These are phyloP conservation scores for Monochamus saltuarius DNA, from an alignment of 1,140 invertebrate species.

Conservation along the genomic window DNA sequence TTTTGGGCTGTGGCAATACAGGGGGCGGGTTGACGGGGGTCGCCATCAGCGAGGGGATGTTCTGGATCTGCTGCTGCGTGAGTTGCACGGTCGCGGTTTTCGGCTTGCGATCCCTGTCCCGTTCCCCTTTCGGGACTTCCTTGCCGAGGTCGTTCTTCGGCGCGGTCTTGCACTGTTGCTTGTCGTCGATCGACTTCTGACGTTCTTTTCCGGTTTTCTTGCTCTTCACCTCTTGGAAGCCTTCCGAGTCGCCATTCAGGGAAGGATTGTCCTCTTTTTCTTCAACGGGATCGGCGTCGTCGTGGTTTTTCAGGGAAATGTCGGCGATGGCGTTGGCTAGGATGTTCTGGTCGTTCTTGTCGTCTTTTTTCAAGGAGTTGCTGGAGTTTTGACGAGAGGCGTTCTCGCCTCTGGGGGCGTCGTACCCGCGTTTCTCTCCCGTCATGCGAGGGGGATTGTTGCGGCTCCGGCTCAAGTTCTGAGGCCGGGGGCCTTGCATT, in stretches of 20 bases:
- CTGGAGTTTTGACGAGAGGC: constrained; percentile 21
- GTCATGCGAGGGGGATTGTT: constrained; percentile 13
- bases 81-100: constrained; percentile 45
- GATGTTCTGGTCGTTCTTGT: constrained; percentile 33
- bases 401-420: neutral
- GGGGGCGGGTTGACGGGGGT: constrained; percentile 55
- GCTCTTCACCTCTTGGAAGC: constrained; percentile 84
- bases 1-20: constrained; percentile 50
- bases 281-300: constrained; percentile 37
- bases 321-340: constrained; percentile 40
- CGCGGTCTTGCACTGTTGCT: constrained; percentile 54
- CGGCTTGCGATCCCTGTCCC: constrained; percentile 5
- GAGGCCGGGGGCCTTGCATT: too few relatives aligned
- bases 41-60: constrained; percentile 56
- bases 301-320: constrained; percentile 38
- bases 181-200: constrained; percentile 54
- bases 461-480: constrained; percentile 5
- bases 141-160: constrained; percentile 52
- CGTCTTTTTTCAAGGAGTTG: constrained; percentile 22
- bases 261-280: constrained; percentile 37
- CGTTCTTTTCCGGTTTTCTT: constrained; percentile 73
- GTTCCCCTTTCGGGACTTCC: constrained; percentile 38
- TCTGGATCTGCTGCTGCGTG: constrained; percentile 57
- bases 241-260: constrained; percentile 60
- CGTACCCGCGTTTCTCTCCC: constrained; percentile 14